Percentiles rank a stretch among this genome's conserved stretches.
Evolutionary conservation across 2,797 vertebrate genomes (phyloP).

Genomic region (Gobionotothen gibberifrons): DNA sequence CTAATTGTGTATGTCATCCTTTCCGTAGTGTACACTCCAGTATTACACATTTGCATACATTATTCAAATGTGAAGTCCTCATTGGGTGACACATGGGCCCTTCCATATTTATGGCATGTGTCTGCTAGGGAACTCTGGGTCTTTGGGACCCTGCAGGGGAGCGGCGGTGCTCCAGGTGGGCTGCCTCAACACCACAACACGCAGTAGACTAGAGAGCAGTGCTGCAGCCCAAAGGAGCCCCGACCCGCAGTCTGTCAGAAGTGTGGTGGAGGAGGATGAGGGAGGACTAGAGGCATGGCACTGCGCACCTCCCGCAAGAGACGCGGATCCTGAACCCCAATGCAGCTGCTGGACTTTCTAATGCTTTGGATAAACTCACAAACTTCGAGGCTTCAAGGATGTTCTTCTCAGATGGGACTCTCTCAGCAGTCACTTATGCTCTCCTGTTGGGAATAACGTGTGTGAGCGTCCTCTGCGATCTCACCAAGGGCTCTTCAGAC

Average conservation of each 20-base stretch:
- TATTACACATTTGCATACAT: background rate
- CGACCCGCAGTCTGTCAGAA: slow-evolving; percentile 29
- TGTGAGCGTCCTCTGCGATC: slow-evolving; percentile 82
- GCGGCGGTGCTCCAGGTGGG: slow-evolving; percentile 81
- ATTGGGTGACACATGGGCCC: background rate
- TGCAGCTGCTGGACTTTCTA: slow-evolving; percentile 63
- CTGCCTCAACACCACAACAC: slow-evolving; percentile 63
- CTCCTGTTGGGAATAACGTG: slow-evolving; percentile 87
- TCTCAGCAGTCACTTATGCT: slow-evolving; percentile 81
- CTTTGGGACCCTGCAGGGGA: slow-evolving; percentile 81
- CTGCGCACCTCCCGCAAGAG: slow-evolving; percentile 62
- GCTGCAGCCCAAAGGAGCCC: slow-evolving; percentile 26
- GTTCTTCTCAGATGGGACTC: slow-evolving; percentile 85
- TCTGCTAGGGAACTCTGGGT: slow-evolving; percentile 31
- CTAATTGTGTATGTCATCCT: no score
- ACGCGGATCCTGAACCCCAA: slow-evolving; percentile 40
- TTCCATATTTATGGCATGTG: background rate
- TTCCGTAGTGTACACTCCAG: no score
- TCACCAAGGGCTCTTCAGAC: slow-evolving; percentile 84
- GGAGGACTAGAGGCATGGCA: slow-evolving; percentile 73
- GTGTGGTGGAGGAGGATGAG: slow-evolving; percentile 71
- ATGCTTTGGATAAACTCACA: slow-evolving; percentile 61
- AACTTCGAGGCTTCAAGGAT: slow-evolving; percentile 86
- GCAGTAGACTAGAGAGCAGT: slow-evolving; percentile 45
- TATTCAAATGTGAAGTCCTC: background rate